A percentile compares a stretch with the other conserved stretches of the same genome.
These are phyloP conservation scores for Pararge aegeria DNA, from an alignment of 1,140 invertebrate genomes.

Conservation along the genomic window DNA sequence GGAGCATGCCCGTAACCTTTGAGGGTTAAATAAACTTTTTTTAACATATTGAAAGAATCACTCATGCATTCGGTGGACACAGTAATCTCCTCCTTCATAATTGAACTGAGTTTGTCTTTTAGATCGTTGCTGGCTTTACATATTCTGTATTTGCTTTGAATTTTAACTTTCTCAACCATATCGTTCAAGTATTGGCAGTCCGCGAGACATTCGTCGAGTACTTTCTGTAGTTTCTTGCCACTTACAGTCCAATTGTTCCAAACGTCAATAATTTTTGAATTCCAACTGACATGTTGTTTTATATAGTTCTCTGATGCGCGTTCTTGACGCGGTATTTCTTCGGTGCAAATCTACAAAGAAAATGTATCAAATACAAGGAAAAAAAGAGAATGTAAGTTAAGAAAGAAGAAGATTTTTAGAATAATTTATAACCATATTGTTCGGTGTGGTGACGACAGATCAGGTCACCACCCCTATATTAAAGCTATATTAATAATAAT, in stretches of 20 bases:
- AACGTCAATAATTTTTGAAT: conserved; percentile 45
- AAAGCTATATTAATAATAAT: no score
- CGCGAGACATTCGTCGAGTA: conserved; percentile 42
- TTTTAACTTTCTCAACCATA: conserved; percentile 49
- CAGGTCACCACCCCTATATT: no score
- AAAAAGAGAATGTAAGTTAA: no score
- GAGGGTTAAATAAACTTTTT: conserved; percentile 65
- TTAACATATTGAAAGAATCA: conserved; percentile 67
- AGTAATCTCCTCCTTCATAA: conserved; percentile 61
- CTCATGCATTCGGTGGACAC: conserved; percentile 61
- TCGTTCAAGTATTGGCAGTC: conserved; percentile 50
- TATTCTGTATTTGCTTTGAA: conserved; percentile 45
- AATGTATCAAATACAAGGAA: no score
- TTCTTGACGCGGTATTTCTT: conserved; percentile 67
- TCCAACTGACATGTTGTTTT: conserved; percentile 52
- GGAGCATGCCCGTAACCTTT: conserved; percentile 71
- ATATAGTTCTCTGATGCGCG: conserved; percentile 54
- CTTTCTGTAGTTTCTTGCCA: conserved; percentile 37
- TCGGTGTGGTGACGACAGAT: no score
- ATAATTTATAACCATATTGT: conserved; percentile 6
- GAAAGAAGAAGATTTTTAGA: no score
- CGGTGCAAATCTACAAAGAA: conserved; percentile 52
- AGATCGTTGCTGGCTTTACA: conserved; percentile 46
- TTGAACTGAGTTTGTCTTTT: conserved; percentile 47
- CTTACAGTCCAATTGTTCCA: conserved; percentile 57